These are phyloP conservation scores for Cynopterus sphinx DNA, from an alignment of 2,797 vertebrate genomes.

Conservation along the genomic window DNA sequence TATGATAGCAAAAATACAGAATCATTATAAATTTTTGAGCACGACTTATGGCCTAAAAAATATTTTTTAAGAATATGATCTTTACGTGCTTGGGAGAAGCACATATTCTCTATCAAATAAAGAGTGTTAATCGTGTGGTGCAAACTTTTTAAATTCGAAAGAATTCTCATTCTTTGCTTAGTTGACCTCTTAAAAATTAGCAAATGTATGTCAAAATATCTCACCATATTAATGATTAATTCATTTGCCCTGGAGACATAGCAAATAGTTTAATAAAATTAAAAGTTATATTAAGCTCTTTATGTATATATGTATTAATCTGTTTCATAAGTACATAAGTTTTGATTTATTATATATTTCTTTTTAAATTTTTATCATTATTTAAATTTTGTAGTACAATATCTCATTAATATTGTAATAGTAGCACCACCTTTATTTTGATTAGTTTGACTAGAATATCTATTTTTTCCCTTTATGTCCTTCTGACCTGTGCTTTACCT, in stretches of 20 bases:
- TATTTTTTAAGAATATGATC: background rate
- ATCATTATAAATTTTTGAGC: background rate
- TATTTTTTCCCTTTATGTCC: background rate
- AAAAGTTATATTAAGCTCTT: too few species aligned
- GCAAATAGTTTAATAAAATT: background rate
- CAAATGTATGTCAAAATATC: background rate
- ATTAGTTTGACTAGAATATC: background rate
- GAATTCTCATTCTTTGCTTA: background rate
- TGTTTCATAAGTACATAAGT: background rate
- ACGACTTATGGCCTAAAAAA: background rate
- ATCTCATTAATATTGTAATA: background rate
- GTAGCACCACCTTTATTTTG: background rate
- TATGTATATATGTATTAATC: background rate
- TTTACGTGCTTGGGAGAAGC: background rate
- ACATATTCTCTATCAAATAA: background rate
- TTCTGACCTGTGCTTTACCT: background rate
- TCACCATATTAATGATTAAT: background rate
- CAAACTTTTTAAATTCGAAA: background rate
- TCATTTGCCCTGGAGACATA: background rate
- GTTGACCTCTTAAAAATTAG: background rate
- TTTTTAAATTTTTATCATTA: background rate
- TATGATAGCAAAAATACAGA: background rate
- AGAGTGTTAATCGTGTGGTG: background rate
- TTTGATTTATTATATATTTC: background rate
- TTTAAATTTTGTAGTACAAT: background rate